These are phyloP conservation scores for Tribolium freemani DNA, from an alignment of 2,888 invertebrate species.

Conservation along the genomic window DNA sequence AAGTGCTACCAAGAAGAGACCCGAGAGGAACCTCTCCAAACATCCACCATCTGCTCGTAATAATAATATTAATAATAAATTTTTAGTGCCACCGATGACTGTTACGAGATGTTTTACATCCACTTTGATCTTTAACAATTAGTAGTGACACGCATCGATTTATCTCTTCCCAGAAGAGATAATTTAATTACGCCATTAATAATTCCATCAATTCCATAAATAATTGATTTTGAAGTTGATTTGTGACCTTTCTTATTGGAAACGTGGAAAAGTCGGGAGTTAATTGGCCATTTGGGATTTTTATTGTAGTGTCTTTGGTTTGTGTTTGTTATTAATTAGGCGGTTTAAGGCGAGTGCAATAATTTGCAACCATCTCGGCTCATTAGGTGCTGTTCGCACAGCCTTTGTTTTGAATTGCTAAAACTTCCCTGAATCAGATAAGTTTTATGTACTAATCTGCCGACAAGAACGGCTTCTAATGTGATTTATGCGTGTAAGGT, in stretches of 20 bases:
- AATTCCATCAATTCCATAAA: conserved; percentile 1
- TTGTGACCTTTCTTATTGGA: background rate
- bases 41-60: conserved; percentile 17
- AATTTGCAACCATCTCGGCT: conserved; percentile 28
- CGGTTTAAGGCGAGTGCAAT: conserved; percentile 23
- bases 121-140: conserved; percentile 18
- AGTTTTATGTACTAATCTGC: conserved; percentile 40
- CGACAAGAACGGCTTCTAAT: conserved; percentile 41
- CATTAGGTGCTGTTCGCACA: conserved; percentile 24
- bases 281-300: conserved; percentile 28
- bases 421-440: conserved; percentile 44
- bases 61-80: conserved; percentile 22
- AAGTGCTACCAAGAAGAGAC: conserved; percentile 34
- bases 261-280: background rate
- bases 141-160: conserved; percentile 1
- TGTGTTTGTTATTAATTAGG: conserved; percentile 39
- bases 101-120: background rate
- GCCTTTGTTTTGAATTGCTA: conserved; percentile 41
- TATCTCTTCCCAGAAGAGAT: conserved; percentile 17
- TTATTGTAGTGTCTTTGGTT: conserved; percentile 31
- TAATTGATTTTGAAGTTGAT: conserved; percentile 7
- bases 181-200: conserved; percentile 22
- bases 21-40: conserved; percentile 9
- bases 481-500: conserved; percentile 36
- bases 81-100: conserved; percentile 5